These are phyloP conservation scores for Apotomis betuletana DNA, from an alignment of 2,888 invertebrate genomes.

Conservation along the genomic window DNA sequence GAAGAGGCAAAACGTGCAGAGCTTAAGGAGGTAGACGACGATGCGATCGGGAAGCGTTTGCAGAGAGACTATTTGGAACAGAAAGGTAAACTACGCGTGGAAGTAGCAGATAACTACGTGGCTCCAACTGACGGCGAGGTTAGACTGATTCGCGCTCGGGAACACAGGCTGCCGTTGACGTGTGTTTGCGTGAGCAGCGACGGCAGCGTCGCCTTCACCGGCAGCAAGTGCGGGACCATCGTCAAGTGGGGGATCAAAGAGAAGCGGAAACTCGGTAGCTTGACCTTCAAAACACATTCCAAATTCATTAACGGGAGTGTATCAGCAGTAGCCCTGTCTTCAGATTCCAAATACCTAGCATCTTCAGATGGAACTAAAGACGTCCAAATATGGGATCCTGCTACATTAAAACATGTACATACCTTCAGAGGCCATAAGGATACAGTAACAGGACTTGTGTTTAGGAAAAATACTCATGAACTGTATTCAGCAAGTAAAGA, in stretches of 20 bases:
- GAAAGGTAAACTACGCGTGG: slow-evolving; percentile 89
- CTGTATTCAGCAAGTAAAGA: slow-evolving; percentile 92
- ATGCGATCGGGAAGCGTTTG: slow-evolving; percentile 88
- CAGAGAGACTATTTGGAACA: slow-evolving; percentile 94
- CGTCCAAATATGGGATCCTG: slow-evolving; percentile 93
- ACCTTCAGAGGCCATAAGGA: slow-evolving; percentile 92
- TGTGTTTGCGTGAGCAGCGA: slow-evolving; percentile 91
- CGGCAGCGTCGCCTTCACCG: slow-evolving; percentile 88
- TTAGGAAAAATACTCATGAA: slow-evolving; percentile 93
- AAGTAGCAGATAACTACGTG: slow-evolving; percentile 86
- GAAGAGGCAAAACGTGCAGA: slow-evolving; percentile 89
- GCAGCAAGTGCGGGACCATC: slow-evolving; percentile 94
- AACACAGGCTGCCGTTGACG: slow-evolving; percentile 91
- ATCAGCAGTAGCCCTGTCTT: slow-evolving; percentile 87
- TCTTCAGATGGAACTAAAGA: slow-evolving; percentile 80
- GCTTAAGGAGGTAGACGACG: slow-evolving; percentile 85
- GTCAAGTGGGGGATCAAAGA: slow-evolving; percentile 92
- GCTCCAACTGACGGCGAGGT: slow-evolving; percentile 65
- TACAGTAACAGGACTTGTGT: slow-evolving; percentile 89
- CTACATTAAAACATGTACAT: slow-evolving; percentile 89
- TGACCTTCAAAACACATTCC: slow-evolving; percentile 78
- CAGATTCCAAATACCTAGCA: slow-evolving; percentile 92
- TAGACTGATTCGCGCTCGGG: slow-evolving; percentile 86
- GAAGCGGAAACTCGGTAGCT: slow-evolving; percentile 84
- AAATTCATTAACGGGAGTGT: slow-evolving; percentile 79